phyloP scores from a whole-genome alignment of 2,113 vertebrate species.

The Oncorhynchus nerka region DNA sequence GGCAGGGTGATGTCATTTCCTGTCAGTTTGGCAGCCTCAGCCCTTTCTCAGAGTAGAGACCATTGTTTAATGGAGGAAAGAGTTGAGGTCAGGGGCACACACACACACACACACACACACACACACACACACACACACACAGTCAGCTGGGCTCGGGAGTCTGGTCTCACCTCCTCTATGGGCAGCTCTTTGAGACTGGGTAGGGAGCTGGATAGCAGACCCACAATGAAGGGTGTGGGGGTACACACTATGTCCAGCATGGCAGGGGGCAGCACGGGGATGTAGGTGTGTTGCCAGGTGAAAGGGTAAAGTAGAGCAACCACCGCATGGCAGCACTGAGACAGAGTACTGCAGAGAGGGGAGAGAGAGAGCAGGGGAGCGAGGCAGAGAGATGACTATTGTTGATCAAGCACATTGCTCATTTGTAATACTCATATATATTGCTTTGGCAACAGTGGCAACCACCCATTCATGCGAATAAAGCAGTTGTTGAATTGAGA shows the following conservation, averaged over 20 bases:
- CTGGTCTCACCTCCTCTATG: constrained; percentile 83
- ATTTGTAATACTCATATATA: too few relatives aligned
- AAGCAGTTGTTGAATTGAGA: too few relatives aligned
- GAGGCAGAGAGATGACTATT: too few relatives aligned
- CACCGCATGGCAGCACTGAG: constrained; percentile 87
- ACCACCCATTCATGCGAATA: too few relatives aligned
- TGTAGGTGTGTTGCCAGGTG: constrained; percentile 88
- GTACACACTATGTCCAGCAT: constrained; percentile 97
- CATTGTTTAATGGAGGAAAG: constrained; percentile 53
- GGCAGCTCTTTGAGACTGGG: constrained; percentile 85
- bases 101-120: too few relatives aligned
- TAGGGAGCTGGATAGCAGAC: constrained; percentile 88
- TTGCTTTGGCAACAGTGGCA: too few relatives aligned
- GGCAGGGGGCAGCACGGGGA: constrained; percentile 85
- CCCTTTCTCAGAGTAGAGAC: constrained; percentile 15
- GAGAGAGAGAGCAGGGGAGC: too few relatives aligned
- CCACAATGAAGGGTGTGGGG: constrained; percentile 90
- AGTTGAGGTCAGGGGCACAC: constrained; percentile 7
- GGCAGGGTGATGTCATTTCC: constrained; percentile 61
- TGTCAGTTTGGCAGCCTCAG: constrained; percentile 58
- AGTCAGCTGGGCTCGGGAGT: background rate
- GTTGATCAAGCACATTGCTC: too few relatives aligned
- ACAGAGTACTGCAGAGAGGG: constrained; percentile 76
- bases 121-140: too few relatives aligned
- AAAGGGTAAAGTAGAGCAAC: constrained; percentile 89